Percentiles rank a stretch among this genome's conserved stretches.
phyloP scores from a whole-genome alignment of 2,113 vertebrate species.

The Xenus cinereus region DNA sequence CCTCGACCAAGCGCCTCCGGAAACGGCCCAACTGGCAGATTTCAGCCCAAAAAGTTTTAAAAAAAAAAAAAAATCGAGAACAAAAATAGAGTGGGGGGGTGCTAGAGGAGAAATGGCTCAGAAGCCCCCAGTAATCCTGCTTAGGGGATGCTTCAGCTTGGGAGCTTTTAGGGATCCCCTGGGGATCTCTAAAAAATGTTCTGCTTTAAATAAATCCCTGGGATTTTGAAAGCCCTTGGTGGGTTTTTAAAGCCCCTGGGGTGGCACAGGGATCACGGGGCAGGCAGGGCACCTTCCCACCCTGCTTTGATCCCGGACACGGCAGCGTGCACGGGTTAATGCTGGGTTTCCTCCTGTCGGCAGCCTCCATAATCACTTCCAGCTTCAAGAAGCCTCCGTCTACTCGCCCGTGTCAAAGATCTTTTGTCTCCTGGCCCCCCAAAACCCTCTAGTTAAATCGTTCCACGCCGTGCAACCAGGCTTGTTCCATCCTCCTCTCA shows the following conservation, averaged over 20 bases:
- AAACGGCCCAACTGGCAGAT: not conserved
- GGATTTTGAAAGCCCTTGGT: not conserved
- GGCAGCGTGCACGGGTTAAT: rapidly evolving
- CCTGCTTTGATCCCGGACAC: not conserved
- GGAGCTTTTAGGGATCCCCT: not conserved
- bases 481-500: not conserved
- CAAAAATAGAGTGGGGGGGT: not conserved
- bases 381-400: not conserved
- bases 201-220: not conserved
- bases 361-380: not conserved
- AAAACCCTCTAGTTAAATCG: not conserved
- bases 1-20: not conserved
- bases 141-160: not conserved
- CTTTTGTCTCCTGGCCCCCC: no score
- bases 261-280: not conserved
- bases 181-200: not conserved
- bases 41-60: not conserved
- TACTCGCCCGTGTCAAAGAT: rapidly evolving
- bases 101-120: not conserved
- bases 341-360: rapidly evolving
- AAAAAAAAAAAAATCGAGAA: not conserved
- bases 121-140: not conserved
- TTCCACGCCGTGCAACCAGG: rapidly evolving
- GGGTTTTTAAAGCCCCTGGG: not conserved
- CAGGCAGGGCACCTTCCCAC: not conserved